phyloP scores from a whole-genome alignment of 2,797 vertebrate species.

The Echiichthys vipera region DNA sequence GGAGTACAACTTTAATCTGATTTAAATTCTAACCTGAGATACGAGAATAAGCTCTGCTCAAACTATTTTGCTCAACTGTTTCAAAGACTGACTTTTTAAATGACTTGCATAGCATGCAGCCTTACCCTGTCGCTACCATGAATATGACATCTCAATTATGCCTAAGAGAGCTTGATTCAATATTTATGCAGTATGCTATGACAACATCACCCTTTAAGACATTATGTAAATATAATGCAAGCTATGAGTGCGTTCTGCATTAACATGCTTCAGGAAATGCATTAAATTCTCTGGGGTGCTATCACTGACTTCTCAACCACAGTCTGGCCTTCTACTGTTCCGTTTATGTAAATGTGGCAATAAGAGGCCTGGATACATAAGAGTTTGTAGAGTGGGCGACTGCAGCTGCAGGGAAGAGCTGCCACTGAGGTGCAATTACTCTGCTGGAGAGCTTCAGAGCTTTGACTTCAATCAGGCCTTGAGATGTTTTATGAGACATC shows the following conservation, averaged over 20 bases:
- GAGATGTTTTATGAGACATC: slow-evolving; percentile 66
- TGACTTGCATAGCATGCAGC: not conserved
- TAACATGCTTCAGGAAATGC: slow-evolving; percentile 21
- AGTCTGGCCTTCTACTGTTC: slow-evolving; percentile 34
- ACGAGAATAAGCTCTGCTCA: not conserved
- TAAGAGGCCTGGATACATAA: slow-evolving; percentile 34
- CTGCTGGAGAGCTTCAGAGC: slow-evolving; percentile 44
- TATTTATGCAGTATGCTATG: slow-evolving; percentile 24
- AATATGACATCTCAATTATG: slow-evolving; percentile 13
- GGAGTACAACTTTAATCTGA: not conserved
- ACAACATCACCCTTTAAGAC: slow-evolving; percentile 23
- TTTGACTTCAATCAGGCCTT: slow-evolving; percentile 49
- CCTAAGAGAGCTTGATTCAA: slow-evolving; percentile 15
- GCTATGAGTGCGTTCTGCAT: not conserved
- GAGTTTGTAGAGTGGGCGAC: slow-evolving; percentile 29
- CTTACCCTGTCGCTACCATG: not conserved
- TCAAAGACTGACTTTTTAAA: slow-evolving; percentile 10
- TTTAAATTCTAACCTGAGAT: slow-evolving; percentile 6
- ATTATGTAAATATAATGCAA: slow-evolving; percentile 29
- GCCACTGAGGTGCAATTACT: slow-evolving; percentile 68
- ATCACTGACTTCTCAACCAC: not conserved
- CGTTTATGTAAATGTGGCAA: slow-evolving; percentile 44
- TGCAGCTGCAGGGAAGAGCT: slow-evolving; percentile 51
- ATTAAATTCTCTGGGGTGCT: slow-evolving; percentile 5
- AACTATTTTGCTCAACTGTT: not conserved